phyloP scores from a whole-genome alignment of 1,140 invertebrate species.

The Cydia splendana region DNA sequence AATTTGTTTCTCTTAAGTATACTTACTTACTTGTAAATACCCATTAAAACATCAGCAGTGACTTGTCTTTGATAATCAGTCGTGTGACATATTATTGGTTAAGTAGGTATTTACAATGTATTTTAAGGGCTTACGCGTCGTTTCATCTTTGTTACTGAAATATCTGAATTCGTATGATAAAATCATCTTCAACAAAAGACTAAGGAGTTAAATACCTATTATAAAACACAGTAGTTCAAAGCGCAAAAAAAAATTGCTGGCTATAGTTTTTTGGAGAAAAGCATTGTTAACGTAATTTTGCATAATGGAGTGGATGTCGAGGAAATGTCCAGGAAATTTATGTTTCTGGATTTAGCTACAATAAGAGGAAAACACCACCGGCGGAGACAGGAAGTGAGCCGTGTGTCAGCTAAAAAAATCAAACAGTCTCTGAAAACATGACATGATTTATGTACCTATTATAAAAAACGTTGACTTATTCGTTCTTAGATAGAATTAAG shows the following conservation, averaged over 20 bases:
- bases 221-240: background rate
- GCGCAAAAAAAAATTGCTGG: slow-evolving; percentile 8
- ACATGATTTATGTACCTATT: slow-evolving; percentile 24
- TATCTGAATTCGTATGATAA: background rate
- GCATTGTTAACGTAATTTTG: slow-evolving; percentile 34
- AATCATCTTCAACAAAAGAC: background rate
- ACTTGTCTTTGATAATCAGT: too few species aligned
- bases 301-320: slow-evolving; percentile 30
- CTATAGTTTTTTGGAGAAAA: slow-evolving; percentile 17
- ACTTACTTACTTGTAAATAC: background rate
- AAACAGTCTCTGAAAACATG: slow-evolving; percentile 31
- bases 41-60: too few species aligned
- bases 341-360: slow-evolving; percentile 31
- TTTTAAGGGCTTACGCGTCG: too few species aligned
- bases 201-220: background rate
- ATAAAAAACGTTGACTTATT: slow-evolving; percentile 11
- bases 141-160: background rate
- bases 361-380: slow-evolving; percentile 15
- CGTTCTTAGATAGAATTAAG: slow-evolving; percentile 11
- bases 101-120: too few species aligned
- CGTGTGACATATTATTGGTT: too few species aligned
- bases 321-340: slow-evolving; percentile 25
- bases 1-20: background rate
- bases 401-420: slow-evolving; percentile 33
- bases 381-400: slow-evolving; percentile 31